These are phyloP conservation scores for Promerops cafer DNA, from an alignment of 2,113 vertebrate genomes.

Conservation along the genomic window DNA sequence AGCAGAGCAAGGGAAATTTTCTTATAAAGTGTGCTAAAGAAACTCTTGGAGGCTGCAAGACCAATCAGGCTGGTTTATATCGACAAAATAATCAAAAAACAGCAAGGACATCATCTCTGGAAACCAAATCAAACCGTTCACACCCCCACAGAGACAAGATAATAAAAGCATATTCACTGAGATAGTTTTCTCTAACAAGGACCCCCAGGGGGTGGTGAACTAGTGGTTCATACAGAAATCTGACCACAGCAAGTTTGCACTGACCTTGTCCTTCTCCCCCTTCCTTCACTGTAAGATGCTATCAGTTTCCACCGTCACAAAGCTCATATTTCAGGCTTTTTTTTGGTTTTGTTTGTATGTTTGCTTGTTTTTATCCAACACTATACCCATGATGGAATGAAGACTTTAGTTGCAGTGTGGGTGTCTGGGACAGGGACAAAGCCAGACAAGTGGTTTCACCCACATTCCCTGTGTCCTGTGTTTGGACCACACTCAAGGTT, in stretches of 20 bases:
- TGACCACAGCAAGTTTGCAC: neutral
- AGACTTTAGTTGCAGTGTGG: neutral
- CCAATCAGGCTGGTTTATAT: neutral
- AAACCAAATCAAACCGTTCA: neutral
- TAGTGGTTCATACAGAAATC: neutral
- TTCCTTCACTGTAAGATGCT: neutral
- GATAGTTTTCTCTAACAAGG: neutral
- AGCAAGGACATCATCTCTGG: neutral
- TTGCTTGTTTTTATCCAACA: neutral
- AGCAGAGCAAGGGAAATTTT: neutral
- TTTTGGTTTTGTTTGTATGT: neutral
- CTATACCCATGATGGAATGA: neutral
- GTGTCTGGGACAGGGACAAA: neutral
- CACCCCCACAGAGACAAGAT: neutral
- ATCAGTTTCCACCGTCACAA: neutral
- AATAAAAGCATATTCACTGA: neutral
- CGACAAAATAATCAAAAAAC: neutral
- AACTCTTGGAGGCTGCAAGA: neutral
- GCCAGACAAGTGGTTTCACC: neutral
- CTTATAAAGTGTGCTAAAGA: neutral
- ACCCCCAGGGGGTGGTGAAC: neutral
- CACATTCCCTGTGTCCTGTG: fast-evolving
- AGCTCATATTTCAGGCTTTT: neutral
- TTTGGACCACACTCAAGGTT: neutral
- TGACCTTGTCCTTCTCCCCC: neutral